Base-by-base conservation (phyloP, 2,113 vertebrate species). In the Esox niger region DNA sequence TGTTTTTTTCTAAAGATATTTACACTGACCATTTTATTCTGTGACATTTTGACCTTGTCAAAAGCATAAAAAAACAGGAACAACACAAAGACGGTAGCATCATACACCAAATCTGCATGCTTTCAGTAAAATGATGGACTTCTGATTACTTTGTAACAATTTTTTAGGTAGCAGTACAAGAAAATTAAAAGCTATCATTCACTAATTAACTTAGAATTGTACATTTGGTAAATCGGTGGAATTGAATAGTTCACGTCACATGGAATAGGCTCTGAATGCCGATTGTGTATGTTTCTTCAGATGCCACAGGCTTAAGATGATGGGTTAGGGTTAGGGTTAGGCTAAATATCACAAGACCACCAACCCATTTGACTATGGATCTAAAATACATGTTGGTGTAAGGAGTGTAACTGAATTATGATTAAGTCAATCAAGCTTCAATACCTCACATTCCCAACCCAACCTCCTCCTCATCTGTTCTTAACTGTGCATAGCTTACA, bases 41-140 rank as follows among this genome's bases (percentile, higher is more conserved):
- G 86, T 79, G 80, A 89, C 86, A 80, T 89, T 89, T 86, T 75
- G 13, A 35, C 84, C 78, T 85, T 76, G 81, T 87, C 73, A 80
- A 89, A 89, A 88, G 84, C 83, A 81, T n/a, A n/a, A n/a, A 88
- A 88, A 90, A 87, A 71, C 77, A 79, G 82, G 83, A 90, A 90
- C 89, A 88, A 88, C 87, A 90, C 88, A 91, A 90, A 84, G 81
- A 90, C 89, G 77, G 87, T 85, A 86, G 88, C 84, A 71, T 90
- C 84, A 86, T 87, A 91, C 88, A 90, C 83, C 85, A 84, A 88
- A 79, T 88, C 85, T 73, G 90, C 91, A 92, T 91, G 91, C 91
- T 89, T 88, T 84, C 79, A 80, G 77, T 82, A 84, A 84, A 88
- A 75, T 71, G 87, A 88, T 71, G 62, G 84, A 87, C 78, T 79